A percentile compares a stretch with the other conserved stretches of the same genome.
phyloP scores from a whole-genome alignment of 2,888 invertebrate species.

The Andrena minutula region DNA sequence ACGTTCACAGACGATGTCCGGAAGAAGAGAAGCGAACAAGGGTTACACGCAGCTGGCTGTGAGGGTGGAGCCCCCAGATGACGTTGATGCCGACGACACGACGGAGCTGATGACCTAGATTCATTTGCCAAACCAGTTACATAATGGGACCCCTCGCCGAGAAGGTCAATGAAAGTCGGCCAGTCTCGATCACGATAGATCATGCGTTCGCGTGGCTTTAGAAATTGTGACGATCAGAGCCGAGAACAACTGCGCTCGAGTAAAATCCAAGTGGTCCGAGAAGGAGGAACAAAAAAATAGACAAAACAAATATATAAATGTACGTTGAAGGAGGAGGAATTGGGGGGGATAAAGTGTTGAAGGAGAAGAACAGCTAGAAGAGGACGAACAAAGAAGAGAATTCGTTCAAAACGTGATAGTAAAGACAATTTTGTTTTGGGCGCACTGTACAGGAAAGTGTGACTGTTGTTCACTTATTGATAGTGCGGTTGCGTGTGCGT shows the following conservation, averaged over 20 bases:
- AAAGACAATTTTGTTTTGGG: conserved; percentile 52
- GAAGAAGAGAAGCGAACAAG: conserved; percentile 79
- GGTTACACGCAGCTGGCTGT: conserved; percentile 82
- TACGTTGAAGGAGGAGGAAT: conserved; percentile 23
- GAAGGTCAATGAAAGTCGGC: conserved; percentile 58
- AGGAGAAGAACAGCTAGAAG: conserved; percentile 1
- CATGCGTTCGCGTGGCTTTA: conserved; percentile 32
- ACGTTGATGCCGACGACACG: conserved; percentile 81
- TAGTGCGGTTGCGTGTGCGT: conserved; percentile 57
- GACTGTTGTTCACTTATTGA: conserved; percentile 59
- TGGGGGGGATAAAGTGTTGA: conserved; percentile 38
- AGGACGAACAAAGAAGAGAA: conserved; percentile 31
- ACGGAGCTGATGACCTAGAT: conserved; percentile 83
- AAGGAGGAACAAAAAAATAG: conserved; percentile 20
- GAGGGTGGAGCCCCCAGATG: conserved; percentile 81
- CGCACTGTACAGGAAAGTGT: conserved; percentile 58
- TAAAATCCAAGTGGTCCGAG: conserved; percentile 45
- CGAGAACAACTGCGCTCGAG: conserved; percentile 14
- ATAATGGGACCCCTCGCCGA: conserved; percentile 66
- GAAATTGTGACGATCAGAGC: conserved; percentile 40
- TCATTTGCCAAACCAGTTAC: conserved; percentile 30
- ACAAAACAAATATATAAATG: conserved; percentile 26
- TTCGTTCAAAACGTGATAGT: conserved; percentile 70
- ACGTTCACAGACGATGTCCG: conserved; percentile 77
- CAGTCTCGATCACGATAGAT: conserved; percentile 52